Evolutionary conservation across 2,113 vertebrate genomes (phyloP), one percentile per base, ranked within the genome.

Genomic region (Eretmochelys imbricata): DNA sequence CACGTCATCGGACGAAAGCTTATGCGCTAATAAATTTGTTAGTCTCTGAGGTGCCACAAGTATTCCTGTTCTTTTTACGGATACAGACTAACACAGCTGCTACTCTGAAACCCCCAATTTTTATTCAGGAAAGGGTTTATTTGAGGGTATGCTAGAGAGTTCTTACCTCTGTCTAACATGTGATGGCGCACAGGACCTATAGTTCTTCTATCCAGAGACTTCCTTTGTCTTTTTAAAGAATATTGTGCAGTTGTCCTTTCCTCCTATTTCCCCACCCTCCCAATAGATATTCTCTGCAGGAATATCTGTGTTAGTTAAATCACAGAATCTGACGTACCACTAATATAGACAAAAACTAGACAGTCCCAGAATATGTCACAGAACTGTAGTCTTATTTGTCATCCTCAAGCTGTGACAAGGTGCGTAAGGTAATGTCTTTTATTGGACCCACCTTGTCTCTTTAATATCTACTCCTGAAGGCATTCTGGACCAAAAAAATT

Each of bases 351-450:
- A 84, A 94, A 90, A 11, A 10, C 1, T 3, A 91, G 25, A 35
- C 46, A 82, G 27, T 87, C 57, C 8, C 35, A 78, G 78, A 91
- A 85, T 4, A 0, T 17, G 27, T 79, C 51, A 69, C 3, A 1
- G 29, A 83, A 48, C 24, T 78, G 75, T 48, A 78, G 55, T 82
- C 4, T 20, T 12, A n/a, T 3, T 38, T 53, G 75, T 85, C 78
- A 0, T n/a, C n/a, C 35, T 76, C 1, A 0, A 29, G 46, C 65
- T 1, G 3, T 93, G 80, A 10, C 65, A 72, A 72, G n/a, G n/a
- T 72, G 17, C 9, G 19, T 38, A n/a, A 72, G 65, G n/a, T 35
- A 38, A 38, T 72, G 17, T 62, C 29, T 14, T 35, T 13, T 62
- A 62, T 62, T 62, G 27, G 27, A 62, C 29, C 7, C 31, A 62